A percentile compares a stretch with the other conserved stretches of the same genome.
Conservation (phyloP, 2,797 vertebrate species). For the Sphenodon punctatus region DNA sequence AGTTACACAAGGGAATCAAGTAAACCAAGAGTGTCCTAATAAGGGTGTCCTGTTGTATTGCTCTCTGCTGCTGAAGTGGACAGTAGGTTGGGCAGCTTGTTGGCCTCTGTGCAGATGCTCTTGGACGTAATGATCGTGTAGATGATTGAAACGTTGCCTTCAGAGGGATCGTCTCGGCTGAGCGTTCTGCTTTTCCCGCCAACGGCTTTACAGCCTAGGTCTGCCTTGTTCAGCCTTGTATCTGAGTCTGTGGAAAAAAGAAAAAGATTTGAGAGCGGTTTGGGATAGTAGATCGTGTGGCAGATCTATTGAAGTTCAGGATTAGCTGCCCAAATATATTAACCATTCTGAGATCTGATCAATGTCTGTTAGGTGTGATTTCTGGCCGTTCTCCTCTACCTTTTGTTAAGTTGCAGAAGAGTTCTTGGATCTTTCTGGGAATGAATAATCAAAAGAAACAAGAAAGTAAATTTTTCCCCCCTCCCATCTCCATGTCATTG, state of each 20-base stretch:
- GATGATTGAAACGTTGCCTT: neutral
- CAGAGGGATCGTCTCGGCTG: rapidly evolving
- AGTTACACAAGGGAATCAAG: neutral
- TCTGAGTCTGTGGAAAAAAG: neutral
- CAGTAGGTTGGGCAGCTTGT: neutral
- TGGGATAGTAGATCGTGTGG: neutral
- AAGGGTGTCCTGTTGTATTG: neutral
- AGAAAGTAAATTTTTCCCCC: neutral
- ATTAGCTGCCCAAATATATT: slow-evolving; percentile 25
- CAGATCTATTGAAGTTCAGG: slow-evolving; percentile 5
- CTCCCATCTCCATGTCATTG: rapidly evolving
- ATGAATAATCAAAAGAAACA: neutral
- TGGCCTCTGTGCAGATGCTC: neutral
- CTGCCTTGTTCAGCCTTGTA: rapidly evolving
- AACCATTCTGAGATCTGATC: neutral
- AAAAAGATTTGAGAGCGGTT: neutral
- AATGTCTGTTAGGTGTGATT: rapidly evolving
- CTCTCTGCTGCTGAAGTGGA: neutral
- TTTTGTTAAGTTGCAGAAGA: rapidly evolving
- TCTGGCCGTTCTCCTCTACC: neutral
- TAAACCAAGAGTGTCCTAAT: rapidly evolving
- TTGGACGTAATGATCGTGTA: rapidly evolving
- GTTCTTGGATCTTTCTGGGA: neutral
- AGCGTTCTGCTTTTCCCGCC: neutral
- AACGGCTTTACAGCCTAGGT: rapidly evolving